These are phyloP conservation scores for Corythaeola cristata DNA, from an alignment of 2,113 vertebrate genomes.

Conservation along the genomic window DNA sequence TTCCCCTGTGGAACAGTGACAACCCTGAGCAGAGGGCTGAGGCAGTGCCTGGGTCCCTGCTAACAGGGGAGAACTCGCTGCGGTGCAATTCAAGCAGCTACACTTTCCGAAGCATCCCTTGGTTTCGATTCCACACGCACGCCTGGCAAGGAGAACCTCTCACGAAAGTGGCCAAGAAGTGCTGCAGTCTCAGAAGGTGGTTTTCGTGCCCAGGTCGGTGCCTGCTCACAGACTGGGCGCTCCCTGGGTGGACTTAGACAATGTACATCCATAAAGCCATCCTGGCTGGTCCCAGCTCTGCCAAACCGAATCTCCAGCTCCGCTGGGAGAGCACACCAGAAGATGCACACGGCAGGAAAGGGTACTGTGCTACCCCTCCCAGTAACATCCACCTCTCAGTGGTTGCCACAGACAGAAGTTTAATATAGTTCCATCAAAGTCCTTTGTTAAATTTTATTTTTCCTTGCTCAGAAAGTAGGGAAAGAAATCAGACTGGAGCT, in stretches of 20 bases:
- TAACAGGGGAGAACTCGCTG: neutral
- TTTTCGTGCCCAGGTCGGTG: neutral
- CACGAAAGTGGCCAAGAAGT: no score
- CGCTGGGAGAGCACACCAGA: no score
- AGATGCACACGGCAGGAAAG: fast-evolving
- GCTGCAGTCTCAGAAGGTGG: no score
- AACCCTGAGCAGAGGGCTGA: neutral
- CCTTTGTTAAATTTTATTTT: neutral
- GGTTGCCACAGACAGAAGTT: neutral
- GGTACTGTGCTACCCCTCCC: neutral
- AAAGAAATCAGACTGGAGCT: neutral
- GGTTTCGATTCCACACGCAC: neutral
- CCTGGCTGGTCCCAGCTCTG: no score
- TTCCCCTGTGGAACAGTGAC: fast-evolving
- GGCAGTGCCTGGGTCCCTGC: neutral
- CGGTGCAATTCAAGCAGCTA: neutral
- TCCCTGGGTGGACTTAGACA: no score
- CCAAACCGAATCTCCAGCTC: neutral
- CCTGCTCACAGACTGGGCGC: neutral
- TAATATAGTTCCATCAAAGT: neutral
- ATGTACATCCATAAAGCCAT: no score
- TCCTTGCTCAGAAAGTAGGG: neutral
- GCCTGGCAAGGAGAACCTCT: no score
- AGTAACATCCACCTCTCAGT: neutral
- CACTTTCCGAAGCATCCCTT: no score